These are phyloP conservation scores for Lagopus leucura DNA, from an alignment of 2,113 vertebrate genomes.

Conservation along the genomic window DNA sequence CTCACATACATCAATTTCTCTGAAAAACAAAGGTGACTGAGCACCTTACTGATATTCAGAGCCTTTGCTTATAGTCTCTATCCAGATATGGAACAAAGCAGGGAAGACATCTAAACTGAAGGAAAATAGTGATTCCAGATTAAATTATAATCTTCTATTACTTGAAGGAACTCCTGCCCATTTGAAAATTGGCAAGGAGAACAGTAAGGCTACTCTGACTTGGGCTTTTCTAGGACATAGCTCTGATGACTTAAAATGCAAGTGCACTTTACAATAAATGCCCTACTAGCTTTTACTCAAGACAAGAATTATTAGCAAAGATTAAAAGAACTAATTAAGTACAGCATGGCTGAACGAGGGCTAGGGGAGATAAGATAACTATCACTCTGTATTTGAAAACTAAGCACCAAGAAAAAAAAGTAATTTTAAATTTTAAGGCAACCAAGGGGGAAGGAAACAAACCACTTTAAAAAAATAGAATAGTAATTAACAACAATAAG, in stretches of 20 bases:
- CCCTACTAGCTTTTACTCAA: conserved; percentile 34
- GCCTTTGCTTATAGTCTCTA: neutral
- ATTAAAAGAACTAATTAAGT: conserved; percentile 46
- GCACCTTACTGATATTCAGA: neutral
- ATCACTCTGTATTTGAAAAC: neutral
- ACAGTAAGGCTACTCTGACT: neutral
- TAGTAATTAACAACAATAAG: neutral
- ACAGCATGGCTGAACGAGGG: neutral
- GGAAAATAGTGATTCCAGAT: neutral
- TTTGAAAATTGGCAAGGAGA: neutral
- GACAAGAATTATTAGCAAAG: conserved; percentile 38
- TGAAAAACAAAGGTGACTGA: neutral
- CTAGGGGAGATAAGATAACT: neutral
- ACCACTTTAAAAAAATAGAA: neutral
- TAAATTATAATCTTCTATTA: neutral
- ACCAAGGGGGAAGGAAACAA: neutral
- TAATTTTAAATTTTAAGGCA: neutral
- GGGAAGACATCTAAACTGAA: neutral
- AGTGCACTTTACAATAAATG: neutral
- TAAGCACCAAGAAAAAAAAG: neutral
- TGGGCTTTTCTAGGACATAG: neutral
- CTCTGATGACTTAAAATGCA: conserved; percentile 6
- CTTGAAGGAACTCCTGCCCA: neutral
- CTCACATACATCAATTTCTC: neutral
- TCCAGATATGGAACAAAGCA: neutral